These are phyloP conservation scores for Prionchulus punctatus DNA, from an alignment of 2,888 invertebrate species.

Conservation along the genomic window DNA sequence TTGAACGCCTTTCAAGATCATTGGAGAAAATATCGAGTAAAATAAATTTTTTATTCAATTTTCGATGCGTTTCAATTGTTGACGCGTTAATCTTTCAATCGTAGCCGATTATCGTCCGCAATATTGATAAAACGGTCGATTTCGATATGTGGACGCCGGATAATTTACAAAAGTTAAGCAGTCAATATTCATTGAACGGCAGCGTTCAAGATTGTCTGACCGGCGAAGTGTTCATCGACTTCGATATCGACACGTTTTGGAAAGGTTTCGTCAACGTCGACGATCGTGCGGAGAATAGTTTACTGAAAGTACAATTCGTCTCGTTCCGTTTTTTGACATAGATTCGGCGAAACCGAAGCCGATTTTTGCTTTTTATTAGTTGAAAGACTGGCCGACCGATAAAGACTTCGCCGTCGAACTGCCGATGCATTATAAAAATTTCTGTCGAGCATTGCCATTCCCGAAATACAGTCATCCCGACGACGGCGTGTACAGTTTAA, in stretches of 20 bases:
- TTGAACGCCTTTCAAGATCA: constrained; percentile 3
- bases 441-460: constrained; percentile 73
- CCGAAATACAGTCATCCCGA: constrained; percentile 74
- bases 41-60: too few species aligned
- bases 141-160: not conserved
- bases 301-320: too few species aligned
- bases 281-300: too few species aligned
- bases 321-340: not conserved
- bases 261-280: constrained; percentile 9
- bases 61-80: not conserved
- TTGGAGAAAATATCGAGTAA: too few species aligned
- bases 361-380: constrained; percentile 50
- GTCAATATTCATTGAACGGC: not conserved
- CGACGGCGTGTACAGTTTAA: constrained; percentile 40
- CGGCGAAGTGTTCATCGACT: not conserved
- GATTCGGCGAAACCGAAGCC: not conserved
- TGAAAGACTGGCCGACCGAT: constrained; percentile 94
- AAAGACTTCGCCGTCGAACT: constrained; percentile 75
- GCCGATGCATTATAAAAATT: constrained; percentile 60
- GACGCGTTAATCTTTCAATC: not conserved
- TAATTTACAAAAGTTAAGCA: not conserved
- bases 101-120: not conserved
- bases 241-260: constrained; percentile 11
- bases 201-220: constrained; percentile 9
- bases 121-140: not conserved